phyloP scores from a whole-genome alignment of 2,888 invertebrate species.

The Noctua pronuba region DNA sequence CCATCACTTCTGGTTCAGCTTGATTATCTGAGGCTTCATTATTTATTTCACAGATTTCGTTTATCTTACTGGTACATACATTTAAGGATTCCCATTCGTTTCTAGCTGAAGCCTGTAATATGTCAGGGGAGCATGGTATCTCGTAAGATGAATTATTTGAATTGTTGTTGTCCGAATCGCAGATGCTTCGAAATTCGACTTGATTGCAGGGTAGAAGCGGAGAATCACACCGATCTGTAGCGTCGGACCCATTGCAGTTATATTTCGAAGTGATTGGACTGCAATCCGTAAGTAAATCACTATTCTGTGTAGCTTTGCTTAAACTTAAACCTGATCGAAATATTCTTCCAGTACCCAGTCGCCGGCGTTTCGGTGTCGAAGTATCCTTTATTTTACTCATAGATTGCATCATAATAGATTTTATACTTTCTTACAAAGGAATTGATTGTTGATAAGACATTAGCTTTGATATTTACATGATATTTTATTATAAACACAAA shows the following conservation, averaged over 20 bases:
- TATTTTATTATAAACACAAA: conserved; percentile 11
- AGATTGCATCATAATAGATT: conserved; percentile 68
- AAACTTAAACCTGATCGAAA: conserved; percentile 63
- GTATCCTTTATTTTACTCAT: conserved; percentile 68
- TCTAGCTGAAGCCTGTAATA: conserved; percentile 70
- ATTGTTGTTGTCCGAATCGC: conserved; percentile 78
- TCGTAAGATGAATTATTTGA: conserved; percentile 73
- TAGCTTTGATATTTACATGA: conserved; percentile 25
- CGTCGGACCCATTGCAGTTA: conserved; percentile 44
- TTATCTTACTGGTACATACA: conserved; percentile 68
- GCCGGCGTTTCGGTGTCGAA: conserved; percentile 84
- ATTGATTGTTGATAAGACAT: neutral
- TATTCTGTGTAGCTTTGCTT: conserved; percentile 56
- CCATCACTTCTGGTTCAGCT: conserved; percentile 67
- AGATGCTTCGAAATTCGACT: conserved; percentile 79
- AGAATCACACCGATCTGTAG: conserved; percentile 77
- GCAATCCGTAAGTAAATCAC: conserved; percentile 61
- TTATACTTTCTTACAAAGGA: neutral
- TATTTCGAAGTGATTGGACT: conserved; percentile 72
- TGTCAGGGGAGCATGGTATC: conserved; percentile 78
- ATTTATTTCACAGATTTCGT: conserved; percentile 58
- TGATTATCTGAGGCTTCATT: conserved; percentile 21
- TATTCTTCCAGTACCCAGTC: conserved; percentile 78
- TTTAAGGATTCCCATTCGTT: conserved; percentile 78
- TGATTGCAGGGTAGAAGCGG: conserved; percentile 86